Evolutionary conservation across 2,797 vertebrate species (phyloP).

Genomic region (Pampus argenteus): DNA sequence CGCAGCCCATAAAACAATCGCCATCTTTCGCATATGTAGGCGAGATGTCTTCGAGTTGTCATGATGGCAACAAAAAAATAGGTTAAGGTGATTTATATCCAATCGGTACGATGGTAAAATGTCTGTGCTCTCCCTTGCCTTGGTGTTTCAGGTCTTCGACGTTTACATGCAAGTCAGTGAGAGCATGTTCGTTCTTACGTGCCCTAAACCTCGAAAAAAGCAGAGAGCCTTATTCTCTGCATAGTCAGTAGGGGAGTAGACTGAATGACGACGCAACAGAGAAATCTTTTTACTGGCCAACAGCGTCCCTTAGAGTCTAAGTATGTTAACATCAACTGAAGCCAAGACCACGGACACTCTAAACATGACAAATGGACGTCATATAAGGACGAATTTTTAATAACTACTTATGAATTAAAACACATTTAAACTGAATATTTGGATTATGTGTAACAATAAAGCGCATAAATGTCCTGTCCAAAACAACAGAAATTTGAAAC

Average conservation of each 20-base stretch:
- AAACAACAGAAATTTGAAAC: too few species aligned
- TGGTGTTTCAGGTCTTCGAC: background rate
- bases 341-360: too few species aligned
- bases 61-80: background rate
- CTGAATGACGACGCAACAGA: constrained; percentile 2
- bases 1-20: constrained; percentile 6
- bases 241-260: background rate
- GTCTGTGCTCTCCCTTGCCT: rapidly evolving
- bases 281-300: constrained; percentile 52
- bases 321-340: background rate
- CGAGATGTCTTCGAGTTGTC: background rate
- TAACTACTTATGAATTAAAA: too few species aligned
- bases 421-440: too few species aligned
- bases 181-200: background rate
- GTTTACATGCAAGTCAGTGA: background rate
- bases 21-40: constrained; percentile 3
- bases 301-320: constrained; percentile 75
- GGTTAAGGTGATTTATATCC: background rate
- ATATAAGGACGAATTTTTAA: too few species aligned
- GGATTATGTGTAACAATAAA: too few species aligned
- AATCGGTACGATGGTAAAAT: background rate
- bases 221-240: constrained; percentile 6
- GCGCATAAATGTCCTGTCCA: too few species aligned
- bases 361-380: too few species aligned
- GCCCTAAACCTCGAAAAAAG: background rate